These are phyloP conservation scores for Metridium senile DNA, from an alignment of 92 coral and sea anemone species.

Conservation along the genomic window DNA sequence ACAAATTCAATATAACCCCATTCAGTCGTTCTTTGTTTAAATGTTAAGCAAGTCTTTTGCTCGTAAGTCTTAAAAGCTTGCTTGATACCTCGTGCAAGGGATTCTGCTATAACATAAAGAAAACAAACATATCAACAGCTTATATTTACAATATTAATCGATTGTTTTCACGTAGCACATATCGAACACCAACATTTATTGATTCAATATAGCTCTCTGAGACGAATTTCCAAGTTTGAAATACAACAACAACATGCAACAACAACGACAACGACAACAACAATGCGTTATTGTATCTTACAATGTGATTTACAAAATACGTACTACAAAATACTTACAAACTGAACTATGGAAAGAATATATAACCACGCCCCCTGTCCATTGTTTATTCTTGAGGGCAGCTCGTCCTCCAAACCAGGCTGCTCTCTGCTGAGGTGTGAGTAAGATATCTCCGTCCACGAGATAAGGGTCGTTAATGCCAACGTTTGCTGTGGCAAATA, in stretches of 20 bases:
- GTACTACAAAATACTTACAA: not conserved
- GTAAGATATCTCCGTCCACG: conserved; percentile 1
- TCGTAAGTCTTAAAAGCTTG: not conserved
- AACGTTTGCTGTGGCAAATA: not conserved
- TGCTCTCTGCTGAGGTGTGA: not conserved
- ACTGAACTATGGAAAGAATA: not conserved
- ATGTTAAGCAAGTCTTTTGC: not conserved
- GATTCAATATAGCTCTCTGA: too few relatives aligned
- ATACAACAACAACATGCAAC: too few relatives aligned
- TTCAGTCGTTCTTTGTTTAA: not conserved
- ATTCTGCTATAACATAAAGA: not conserved
- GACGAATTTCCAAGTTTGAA: too few relatives aligned
- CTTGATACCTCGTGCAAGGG: not conserved
- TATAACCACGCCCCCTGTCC: not conserved
- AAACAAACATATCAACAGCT: too few relatives aligned
- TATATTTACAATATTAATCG: too few relatives aligned
- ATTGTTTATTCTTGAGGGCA: not conserved
- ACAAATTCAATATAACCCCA: not conserved
- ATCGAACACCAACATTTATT: too few relatives aligned
- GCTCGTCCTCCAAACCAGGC: conserved; percentile 6
- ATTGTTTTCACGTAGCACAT: too few relatives aligned
- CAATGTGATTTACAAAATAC: not conserved
- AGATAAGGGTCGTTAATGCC: not conserved
- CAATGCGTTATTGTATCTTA: not conserved
- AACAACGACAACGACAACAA: too few relatives aligned